These are phyloP conservation scores for Megalops atlanticus DNA, from an alignment of 2,113 vertebrate genomes.

Conservation along the genomic window DNA sequence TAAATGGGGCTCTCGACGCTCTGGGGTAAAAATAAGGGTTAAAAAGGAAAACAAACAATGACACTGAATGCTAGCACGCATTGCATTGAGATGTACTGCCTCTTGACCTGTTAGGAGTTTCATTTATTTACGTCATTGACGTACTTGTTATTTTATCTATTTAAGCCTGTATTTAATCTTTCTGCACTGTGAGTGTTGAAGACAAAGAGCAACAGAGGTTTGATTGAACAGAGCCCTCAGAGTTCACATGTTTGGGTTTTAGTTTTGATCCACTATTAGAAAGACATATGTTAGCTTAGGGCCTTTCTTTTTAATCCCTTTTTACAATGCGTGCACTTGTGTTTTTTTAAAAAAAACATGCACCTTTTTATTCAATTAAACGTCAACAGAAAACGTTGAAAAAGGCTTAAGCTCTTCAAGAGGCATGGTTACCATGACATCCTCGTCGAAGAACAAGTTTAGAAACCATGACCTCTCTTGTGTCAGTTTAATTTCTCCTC, in stretches of 20 bases:
- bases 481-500: background rate
- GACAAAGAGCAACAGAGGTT: too few relatives aligned
- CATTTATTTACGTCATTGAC: background rate
- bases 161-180: background rate
- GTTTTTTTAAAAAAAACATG: background rate
- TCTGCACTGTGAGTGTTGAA: too few relatives aligned
- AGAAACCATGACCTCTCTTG: background rate
- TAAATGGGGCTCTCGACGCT: background rate
- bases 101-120: background rate
- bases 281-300: background rate
- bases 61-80: background rate
- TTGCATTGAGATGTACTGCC: background rate
- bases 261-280: background rate
- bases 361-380: background rate
- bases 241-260: too few relatives aligned
- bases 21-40: background rate
- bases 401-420: background rate
- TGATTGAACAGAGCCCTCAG: background rate
- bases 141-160: conserved; percentile 1
- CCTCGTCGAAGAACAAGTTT: background rate
- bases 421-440: background rate
- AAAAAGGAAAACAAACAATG: background rate
- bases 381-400: background rate
- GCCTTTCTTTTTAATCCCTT: background rate
- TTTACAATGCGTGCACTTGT: background rate